Percentiles rank a stretch among this genome's conserved stretches.
These are phyloP conservation scores for Drosophila yakuba DNA, from an alignment of 1,140 invertebrate genomes.

Conservation along the genomic window DNA sequence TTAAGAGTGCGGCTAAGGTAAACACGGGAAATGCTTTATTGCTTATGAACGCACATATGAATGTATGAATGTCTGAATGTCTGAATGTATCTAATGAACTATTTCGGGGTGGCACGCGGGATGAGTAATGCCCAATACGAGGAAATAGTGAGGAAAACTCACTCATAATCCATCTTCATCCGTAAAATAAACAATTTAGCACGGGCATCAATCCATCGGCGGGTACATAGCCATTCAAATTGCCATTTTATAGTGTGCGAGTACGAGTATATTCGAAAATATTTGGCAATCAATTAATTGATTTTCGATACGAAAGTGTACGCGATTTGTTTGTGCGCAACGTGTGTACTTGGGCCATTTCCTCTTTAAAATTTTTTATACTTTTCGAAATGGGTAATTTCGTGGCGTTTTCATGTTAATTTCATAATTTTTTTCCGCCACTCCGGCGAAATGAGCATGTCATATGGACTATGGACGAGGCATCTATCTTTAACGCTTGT, in stretches of 20 bases:
- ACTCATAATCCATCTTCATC: constrained; percentile 81
- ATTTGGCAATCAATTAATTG: constrained; percentile 82
- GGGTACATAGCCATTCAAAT: constrained; percentile 54
- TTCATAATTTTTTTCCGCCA: constrained; percentile 78
- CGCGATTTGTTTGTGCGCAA: constrained; percentile 19
- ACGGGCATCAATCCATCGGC: constrained; percentile 70
- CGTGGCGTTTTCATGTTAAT: constrained; percentile 68
- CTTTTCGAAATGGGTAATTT: neutral
- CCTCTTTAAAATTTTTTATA: constrained; percentile 46
- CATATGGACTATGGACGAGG: constrained; percentile 45
- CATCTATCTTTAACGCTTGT: constrained; percentile 56
- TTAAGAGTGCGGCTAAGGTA: constrained; percentile 77
- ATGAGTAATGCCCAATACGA: constrained; percentile 68
- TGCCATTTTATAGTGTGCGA: neutral
- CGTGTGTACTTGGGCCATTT: constrained; percentile 60
- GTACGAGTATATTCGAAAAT: constrained; percentile 35
- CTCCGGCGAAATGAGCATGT: constrained; percentile 73
- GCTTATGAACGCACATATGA: constrained; percentile 49
- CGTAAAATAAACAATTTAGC: constrained; percentile 78
- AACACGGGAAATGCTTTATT: constrained; percentile 73
- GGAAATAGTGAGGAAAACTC: constrained; percentile 37
- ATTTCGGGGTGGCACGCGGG: constrained; percentile 16
- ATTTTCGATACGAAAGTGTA: constrained; percentile 65
- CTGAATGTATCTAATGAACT: constrained; percentile 54
- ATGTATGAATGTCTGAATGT: constrained; percentile 20